Base-by-base conservation (phyloP, 2,888 invertebrate genomes). In the Liodrosophila aerea region DNA sequence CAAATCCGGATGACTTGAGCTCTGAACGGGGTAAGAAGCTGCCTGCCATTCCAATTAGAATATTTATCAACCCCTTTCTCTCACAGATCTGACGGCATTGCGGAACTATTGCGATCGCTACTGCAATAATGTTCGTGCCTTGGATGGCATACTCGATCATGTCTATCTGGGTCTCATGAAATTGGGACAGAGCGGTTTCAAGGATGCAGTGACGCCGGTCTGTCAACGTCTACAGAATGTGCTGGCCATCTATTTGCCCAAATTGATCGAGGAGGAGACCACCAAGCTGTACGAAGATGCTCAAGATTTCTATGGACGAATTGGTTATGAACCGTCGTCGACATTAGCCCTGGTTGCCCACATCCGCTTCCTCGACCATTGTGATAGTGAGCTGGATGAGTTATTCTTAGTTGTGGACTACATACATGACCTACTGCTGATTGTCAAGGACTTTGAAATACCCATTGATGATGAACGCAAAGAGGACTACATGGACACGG, bases 391-490 rank as follows among this genome's bases (percentile, higher is more conserved):
- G 83, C 92, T 96, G 49, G 93, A 93, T 16, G 91, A 90, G 16
- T 92, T 97, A 82, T 96, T 96, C 85, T 91, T 92, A 40, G 92
- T 93, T 27, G 91, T 96, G 4, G 95, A 96, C 85, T 95, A 96
- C 86, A 93, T 95, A 4, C 94, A 95, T 71, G 96, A 97, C 82
- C 90, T 96, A 57, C 95, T 96, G 86, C 94, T 96, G 68, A 92
- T 97, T 3, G 95, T 96, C 90, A 95, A 96, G 57, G 94, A 95
- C 85, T 97, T 93, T 87, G 90, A 92, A 18, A 95, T 97, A 54
- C 91, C 92, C 0, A 92, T 95, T 46, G 92, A 94, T 1, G 92
- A 93, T 0, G 95, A 96, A 47, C 95, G 96, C 68, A 92, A 88
- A 50, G 90, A 90, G 56, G 88, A 88, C 39, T 90, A 89, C 62